phyloP scores from a whole-genome alignment of 2,113 vertebrate genomes.

The Pseudorectes ferrugineus region DNA sequence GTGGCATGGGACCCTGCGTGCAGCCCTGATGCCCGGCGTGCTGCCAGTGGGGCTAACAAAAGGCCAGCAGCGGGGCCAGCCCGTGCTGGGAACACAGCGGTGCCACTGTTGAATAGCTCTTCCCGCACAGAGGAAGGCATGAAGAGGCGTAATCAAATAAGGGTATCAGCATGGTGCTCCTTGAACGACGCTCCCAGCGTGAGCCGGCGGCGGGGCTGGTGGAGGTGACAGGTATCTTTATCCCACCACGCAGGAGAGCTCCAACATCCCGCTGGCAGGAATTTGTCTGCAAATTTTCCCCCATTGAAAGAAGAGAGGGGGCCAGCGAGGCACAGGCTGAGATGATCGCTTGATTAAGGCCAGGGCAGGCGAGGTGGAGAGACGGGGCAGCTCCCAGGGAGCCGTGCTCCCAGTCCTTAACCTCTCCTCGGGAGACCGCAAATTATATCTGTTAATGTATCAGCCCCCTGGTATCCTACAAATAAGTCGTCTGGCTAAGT shows the following conservation, averaged over 20 bases:
- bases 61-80: slow-evolving; percentile 44
- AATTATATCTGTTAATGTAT: slow-evolving; percentile 78
- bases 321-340: slow-evolving; percentile 80
- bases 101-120: slow-evolving; percentile 19
- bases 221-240: slow-evolving; percentile 87
- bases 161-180: slow-evolving; percentile 83
- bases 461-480: slow-evolving; percentile 67
- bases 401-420: slow-evolving; percentile 81
- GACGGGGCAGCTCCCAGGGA: slow-evolving; percentile 74
- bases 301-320: slow-evolving; percentile 81
- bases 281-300: slow-evolving; percentile 87
- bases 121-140: slow-evolving; percentile 38
- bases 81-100: background rate
- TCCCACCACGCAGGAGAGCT: slow-evolving; percentile 75
- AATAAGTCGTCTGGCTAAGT: slow-evolving; percentile 53
- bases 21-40: background rate
- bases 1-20: fast-evolving
- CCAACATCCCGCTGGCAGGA: slow-evolving; percentile 87
- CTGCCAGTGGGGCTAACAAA: slow-evolving; percentile 27
- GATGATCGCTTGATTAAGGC: slow-evolving; percentile 94
- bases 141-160: slow-evolving; percentile 84
- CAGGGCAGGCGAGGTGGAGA: slow-evolving; percentile 75
- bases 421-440: slow-evolving; percentile 81
- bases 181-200: slow-evolving; percentile 75
- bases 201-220: slow-evolving; percentile 69